A percentile compares a stretch with the other conserved stretches of the same genome.
phyloP scores from a whole-genome alignment of 2,888 invertebrate species.

The Hyles lineata region DNA sequence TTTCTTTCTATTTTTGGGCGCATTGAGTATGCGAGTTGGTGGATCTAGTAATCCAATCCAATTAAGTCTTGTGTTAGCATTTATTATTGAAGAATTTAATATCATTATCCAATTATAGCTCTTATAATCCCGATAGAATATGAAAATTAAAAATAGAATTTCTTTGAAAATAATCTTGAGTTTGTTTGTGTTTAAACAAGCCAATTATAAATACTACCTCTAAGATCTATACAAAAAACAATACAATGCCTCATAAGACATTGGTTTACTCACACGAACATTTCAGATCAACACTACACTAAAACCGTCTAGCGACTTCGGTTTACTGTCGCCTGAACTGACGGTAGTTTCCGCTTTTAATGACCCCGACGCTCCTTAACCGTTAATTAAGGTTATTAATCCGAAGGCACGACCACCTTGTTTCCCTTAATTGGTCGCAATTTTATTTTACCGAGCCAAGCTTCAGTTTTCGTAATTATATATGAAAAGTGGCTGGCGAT shows the following conservation, averaged over 20 bases:
- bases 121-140: too few species aligned
- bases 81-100: too few species aligned
- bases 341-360: constrained; percentile 62
- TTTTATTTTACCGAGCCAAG: constrained; percentile 73
- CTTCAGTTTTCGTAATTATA: constrained; percentile 69
- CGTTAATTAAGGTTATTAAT: constrained; percentile 83
- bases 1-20: not conserved
- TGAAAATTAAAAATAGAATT: too few species aligned
- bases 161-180: not conserved
- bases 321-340: constrained; percentile 59
- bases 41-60: too few species aligned
- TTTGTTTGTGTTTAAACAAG: not conserved
- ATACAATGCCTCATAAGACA: not conserved
- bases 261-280: constrained; percentile 5
- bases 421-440: constrained; percentile 80
- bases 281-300: constrained; percentile 33
- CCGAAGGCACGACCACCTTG: constrained; percentile 77
- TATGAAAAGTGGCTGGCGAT: constrained; percentile 45
- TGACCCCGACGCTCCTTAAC: constrained; percentile 67
- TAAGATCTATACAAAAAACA: not conserved
- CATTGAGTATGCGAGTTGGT: too few species aligned
- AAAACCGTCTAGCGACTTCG: constrained; percentile 44
- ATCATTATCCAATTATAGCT: too few species aligned
- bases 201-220: not conserved
- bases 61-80: too few species aligned